Base-by-base conservation (phyloP, 1,140 invertebrate species). In the Agrilus planipennis region DNA sequence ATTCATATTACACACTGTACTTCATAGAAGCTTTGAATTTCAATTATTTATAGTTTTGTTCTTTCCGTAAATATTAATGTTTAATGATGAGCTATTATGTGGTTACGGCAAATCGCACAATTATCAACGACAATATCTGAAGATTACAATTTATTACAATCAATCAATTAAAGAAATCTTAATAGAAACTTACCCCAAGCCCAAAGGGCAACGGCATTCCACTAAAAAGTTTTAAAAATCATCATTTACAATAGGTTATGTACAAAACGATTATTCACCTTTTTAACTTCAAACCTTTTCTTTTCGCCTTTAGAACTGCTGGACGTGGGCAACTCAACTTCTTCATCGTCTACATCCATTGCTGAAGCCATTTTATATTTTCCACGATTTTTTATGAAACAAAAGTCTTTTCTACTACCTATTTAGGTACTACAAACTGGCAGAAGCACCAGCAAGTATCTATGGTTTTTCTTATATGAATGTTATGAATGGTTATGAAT, bases 91-190 rank as follows among this genome's bases (percentile, higher is more conserved):
- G n/a, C 95, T 95, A 99, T 99, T 52, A 99, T 99, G 62, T 99
- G 95, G 72, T 99, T 99, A 29, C 95, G 79, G 58, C 95, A 99
- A 66, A 99, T 99, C 50, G 95, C 95, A 75, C 95, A 99, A 60
- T 98, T 99, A 63, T 99, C 95, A 11, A 99, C 95, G 12, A 98
- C 93, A 71, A 99, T 99, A 70, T 99, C 91, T 82, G 52, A 4
- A 68, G 62, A 6, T 11, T 25, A 25, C 11, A 6, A 25, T 25
- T 11, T 25, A 25, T 6, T 25, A 6, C 41, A 31, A 19, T 9
- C 23, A n/a, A 36, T 34, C 11, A 21, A 41, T 9, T 40, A 39
- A 39, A 25, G 34, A 7, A 27, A 10, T n/a, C n/a, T n/a, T n/a
- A n/a, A n/a, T n/a, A n/a, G n/a, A 41, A 39, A 68, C 70, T 72